Evolutionary conservation across 2,888 invertebrate genomes (phyloP), one percentile per base, ranked within the genome.

Genomic region (Aethes cnicana): DNA sequence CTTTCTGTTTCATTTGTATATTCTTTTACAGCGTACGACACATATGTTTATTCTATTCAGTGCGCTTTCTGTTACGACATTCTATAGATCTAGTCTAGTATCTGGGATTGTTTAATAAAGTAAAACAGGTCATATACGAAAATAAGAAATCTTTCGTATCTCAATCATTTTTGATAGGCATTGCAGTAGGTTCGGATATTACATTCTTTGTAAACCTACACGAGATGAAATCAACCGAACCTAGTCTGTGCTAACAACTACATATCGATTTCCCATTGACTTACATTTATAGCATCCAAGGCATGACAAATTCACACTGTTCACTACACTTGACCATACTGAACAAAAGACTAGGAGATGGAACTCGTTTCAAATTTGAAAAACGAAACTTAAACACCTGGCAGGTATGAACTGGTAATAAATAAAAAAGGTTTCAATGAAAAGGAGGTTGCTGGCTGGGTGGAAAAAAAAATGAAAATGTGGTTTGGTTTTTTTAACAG

Each of bases 401-500:
- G 30, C 30, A 17, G 17, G 7, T 18, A 5, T 23, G 23, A 11
- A 23, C 2, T 1, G 25, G 4, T 17, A 12, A 25, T 33, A 30
- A 11, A 5, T 6, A 11, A 1, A 23, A 30, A 30, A 16, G n/a
- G 16, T 14, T 18, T 6, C 3, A 5, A 16, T 20, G 11, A 32
- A 3, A 8, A 12, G 32, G 16, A n/a, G 11, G 16, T 44, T 14
- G n/a, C n/a, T 16, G 20, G 42, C 17, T 23, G 23, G 12, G 41
- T 20, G 9, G 21, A n/a, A 14, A 28, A 54, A 57, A 54, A 30
- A 48, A 35, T 43, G 14, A 33, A 26, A 56, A 61, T 59, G 48
- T 53, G 62, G 59, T 57, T 53, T 55, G 47, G 17, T 44, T 62
- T 37, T 50, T 64, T 64, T 56, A 57, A 62, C 61, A 63, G 59